Evolutionary conservation across 1,140 invertebrate species (phyloP).

Genomic region (Pantala flavescens): DNA sequence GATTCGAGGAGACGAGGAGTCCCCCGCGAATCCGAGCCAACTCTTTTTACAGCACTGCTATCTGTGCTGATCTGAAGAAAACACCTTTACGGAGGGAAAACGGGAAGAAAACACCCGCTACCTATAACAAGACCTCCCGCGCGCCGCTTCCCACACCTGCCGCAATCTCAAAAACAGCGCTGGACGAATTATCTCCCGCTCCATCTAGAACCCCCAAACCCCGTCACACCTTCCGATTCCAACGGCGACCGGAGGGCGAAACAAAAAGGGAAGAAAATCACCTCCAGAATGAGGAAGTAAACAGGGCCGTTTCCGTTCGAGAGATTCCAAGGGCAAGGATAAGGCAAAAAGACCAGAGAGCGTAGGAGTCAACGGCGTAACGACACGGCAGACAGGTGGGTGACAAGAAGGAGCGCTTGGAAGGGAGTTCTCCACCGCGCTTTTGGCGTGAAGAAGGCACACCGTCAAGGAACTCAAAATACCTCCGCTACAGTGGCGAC

Average conservation of each 20-base stretch:
- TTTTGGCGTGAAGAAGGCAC: background rate
- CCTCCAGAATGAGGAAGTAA: background rate
- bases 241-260: too few species aligned
- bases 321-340: background rate
- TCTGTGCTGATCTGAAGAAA: too few species aligned
- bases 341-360: background rate
- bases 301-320: background rate
- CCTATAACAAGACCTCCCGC: too few species aligned
- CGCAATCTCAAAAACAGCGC: background rate
- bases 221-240: too few species aligned
- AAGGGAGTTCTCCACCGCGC: background rate
- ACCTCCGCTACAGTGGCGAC: background rate
- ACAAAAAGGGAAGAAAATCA: too few species aligned
- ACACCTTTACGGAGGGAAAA: too few species aligned
- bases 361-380: background rate
- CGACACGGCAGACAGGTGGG: conserved; percentile 1
- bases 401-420: background rate
- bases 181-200: background rate
- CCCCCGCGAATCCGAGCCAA: too few species aligned
- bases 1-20: too few species aligned
- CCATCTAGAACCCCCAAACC: too few species aligned
- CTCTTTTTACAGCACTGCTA: too few species aligned
- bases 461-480: background rate
- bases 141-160: background rate
- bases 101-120: too few species aligned